Evolutionary conservation across 1,140 invertebrate genomes (phyloP).

Genomic region (Drosophila murphyi): DNA sequence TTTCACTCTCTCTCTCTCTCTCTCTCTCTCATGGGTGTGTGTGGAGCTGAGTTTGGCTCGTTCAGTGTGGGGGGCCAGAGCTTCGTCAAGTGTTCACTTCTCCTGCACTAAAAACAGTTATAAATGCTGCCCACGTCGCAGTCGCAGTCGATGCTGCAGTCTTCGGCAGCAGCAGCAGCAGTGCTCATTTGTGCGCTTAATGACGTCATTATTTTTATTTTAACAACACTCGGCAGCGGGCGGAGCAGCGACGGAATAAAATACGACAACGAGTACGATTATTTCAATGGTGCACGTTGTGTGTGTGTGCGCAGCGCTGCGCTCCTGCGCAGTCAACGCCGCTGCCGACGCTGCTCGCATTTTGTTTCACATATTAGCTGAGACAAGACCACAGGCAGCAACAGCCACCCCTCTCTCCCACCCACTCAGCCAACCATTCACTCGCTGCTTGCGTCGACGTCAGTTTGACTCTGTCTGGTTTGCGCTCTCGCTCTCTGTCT

Average conservation of each 20-base stretch:
- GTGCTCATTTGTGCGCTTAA: slow-evolving; percentile 80
- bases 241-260: slow-evolving; percentile 45
- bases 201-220: slow-evolving; percentile 83
- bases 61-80: slow-evolving; percentile 37
- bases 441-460: slow-evolving; percentile 67
- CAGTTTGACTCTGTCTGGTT: slow-evolving; percentile 46
- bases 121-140: slow-evolving; percentile 59
- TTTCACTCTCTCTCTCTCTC: slow-evolving; percentile 8
- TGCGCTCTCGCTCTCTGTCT: slow-evolving; percentile 29
- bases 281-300: slow-evolving; percentile 48
- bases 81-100: slow-evolving; percentile 76
- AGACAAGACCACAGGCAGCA: slow-evolving; percentile 49
- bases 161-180: slow-evolving; percentile 57
- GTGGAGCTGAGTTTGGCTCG: slow-evolving; percentile 12
- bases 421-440: slow-evolving; percentile 54
- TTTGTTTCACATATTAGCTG: slow-evolving; percentile 58
- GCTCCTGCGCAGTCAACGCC: slow-evolving; percentile 51
- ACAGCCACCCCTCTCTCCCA: slow-evolving; percentile 19
- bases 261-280: slow-evolving; percentile 49
- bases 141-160: slow-evolving; percentile 24
- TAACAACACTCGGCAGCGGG: slow-evolving; percentile 62
- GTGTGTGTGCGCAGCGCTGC: slow-evolving; percentile 21
- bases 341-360: slow-evolving; percentile 35
- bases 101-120: slow-evolving; percentile 74
- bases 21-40: too few relatives aligned